Conservation (phyloP, 2,888 invertebrate species). For the Synergus itoensis region DNA sequence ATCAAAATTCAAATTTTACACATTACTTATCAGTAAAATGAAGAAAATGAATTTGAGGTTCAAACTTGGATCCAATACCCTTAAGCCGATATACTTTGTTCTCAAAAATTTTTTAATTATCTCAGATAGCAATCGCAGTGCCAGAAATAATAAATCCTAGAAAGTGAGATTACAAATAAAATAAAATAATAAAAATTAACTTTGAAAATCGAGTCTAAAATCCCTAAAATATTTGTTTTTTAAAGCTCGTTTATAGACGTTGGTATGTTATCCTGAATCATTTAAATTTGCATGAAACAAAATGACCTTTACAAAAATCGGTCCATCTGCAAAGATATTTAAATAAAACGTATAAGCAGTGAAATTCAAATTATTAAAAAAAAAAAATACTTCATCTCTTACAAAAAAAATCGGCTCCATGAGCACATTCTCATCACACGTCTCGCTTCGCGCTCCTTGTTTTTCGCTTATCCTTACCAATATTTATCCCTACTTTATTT, state of each 20-base stretch:
- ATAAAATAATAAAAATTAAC: neutral
- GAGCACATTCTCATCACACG: too few species aligned
- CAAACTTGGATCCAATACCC: too few species aligned
- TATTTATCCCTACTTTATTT: too few species aligned
- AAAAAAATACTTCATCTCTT: neutral
- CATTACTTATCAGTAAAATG: too few species aligned
- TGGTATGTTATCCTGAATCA: slow-evolving; percentile 58
- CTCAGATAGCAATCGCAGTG: neutral
- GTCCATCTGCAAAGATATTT: too few species aligned
- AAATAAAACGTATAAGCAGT: too few species aligned
- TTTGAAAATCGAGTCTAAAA: neutral
- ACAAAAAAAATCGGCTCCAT: too few species aligned
- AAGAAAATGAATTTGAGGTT: too few species aligned
- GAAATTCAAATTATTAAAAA: neutral
- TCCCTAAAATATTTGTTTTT: slow-evolving; percentile 45
- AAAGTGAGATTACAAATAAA: neutral
- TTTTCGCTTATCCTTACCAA: too few species aligned
- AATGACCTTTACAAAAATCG: neutral
- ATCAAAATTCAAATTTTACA: too few species aligned
- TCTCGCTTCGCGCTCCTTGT: too few species aligned
- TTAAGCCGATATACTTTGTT: neutral
- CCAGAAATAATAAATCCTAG: neutral
- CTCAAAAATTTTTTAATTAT: neutral
- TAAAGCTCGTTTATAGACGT: slow-evolving; percentile 74
- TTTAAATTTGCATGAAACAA: slow-evolving; percentile 52